Evolutionary conservation across 2,113 vertebrate genomes (phyloP), one percentile per base, ranked within the genome.

Genomic region (Acrocephalus arundinaceus): DNA sequence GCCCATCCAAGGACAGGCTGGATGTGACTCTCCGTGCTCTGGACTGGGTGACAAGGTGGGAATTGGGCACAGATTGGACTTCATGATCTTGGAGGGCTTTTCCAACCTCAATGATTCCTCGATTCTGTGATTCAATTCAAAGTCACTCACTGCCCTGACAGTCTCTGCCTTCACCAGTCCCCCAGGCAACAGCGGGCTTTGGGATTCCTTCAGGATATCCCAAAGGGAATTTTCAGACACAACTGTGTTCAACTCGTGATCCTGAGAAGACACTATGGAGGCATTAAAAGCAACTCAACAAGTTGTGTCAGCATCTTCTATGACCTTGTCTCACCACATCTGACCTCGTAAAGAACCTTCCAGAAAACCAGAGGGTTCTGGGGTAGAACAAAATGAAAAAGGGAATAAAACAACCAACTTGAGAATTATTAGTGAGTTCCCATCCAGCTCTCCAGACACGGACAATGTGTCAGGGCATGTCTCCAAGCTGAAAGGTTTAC

Each of bases 141-240:
- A 61, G 39, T 28, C 39, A 16, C 65, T 16, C 46, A 13, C 33
- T 78, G 46, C 39, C 23, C 28, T 54, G 65, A 23, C 22, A 28
- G 55, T 16, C 28, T 59, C 45, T 43, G 54, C 68, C 76, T 45
- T 45, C 54, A 19, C 25, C 73, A 24, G 49, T 33, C 57, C 9
- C 13, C 28, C 4, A 10, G 55, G 11, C 17, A 12, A 17, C 1
- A 2, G 9, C 0, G 0, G 21, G 8, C 35, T 72, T 45, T 15
- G 9, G 1, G 5, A 9, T 24, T 65, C 73, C 16, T 46, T 57
- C 55, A 61, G 59, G 41, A 51, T 4, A 2, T 51, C 30, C 62
- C 63, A 70, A n/a, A 17, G 33, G 66, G 92, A 74, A 91, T 59
- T 87, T 75, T 35, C 16, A 43, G 67, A 59, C 19, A 48, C 54